Conservation (phyloP, 2,113 vertebrate genomes). For the Lanius collurio region DNA sequence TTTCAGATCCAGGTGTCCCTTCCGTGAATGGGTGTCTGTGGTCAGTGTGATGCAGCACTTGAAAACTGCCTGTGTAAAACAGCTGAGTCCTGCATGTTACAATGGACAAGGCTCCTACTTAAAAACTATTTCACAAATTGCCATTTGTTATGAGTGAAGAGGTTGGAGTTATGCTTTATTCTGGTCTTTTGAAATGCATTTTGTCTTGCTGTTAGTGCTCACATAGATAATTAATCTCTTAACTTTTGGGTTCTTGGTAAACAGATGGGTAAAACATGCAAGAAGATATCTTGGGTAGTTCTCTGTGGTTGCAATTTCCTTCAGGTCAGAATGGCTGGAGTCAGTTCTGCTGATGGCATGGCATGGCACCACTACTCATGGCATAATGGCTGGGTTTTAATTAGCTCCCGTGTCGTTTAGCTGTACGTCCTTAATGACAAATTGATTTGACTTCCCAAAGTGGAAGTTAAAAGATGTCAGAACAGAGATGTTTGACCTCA, state of each 20-base stretch:
- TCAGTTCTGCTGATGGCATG: not conserved
- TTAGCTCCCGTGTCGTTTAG: not conserved
- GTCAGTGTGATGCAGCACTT: not conserved
- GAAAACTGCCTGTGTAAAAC: not conserved
- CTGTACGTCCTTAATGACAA: not conserved
- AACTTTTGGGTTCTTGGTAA: not conserved
- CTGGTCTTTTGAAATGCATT: not conserved
- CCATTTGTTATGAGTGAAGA: not conserved
- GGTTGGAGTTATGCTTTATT: not conserved
- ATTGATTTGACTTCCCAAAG: not conserved
- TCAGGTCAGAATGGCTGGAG: not conserved
- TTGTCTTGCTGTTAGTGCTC: not conserved
- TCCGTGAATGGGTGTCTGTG: not conserved
- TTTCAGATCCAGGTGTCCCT: not conserved
- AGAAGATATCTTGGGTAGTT: not conserved
- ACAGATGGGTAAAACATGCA: not conserved
- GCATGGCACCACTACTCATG: not conserved
- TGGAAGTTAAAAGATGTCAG: not conserved
- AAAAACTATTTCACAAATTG: rapidly evolving
- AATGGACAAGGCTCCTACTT: not conserved
- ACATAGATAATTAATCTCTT: not conserved
- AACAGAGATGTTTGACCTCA: not conserved
- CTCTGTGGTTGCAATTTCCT: not conserved
- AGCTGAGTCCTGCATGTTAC: rapidly evolving
- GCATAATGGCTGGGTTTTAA: not conserved